Evolutionary conservation across 1,140 invertebrate species (phyloP).

Genomic region (Battus philenor): DNA sequence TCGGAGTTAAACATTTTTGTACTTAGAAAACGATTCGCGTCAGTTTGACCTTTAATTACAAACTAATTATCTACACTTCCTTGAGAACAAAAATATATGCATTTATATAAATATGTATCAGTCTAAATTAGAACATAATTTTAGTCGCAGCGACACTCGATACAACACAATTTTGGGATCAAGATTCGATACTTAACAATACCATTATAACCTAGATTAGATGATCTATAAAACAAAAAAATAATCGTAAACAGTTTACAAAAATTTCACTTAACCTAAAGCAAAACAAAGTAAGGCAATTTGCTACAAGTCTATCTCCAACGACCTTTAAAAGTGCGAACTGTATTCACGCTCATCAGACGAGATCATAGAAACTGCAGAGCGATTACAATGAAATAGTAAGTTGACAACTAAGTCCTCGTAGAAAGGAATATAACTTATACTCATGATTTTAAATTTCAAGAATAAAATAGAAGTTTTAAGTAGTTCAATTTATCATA

Average conservation of each 20-base stretch:
- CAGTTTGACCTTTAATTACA: background rate
- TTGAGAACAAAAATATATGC: slow-evolving; percentile 44
- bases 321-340: slow-evolving; percentile 35
- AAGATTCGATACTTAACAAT: slow-evolving; percentile 30
- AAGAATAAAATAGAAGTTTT: too few relatives aligned
- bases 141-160: slow-evolving; percentile 28
- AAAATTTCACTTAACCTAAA: slow-evolving; percentile 62
- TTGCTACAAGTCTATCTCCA: slow-evolving; percentile 47
- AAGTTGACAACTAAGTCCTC: too few relatives aligned
- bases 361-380: slow-evolving; percentile 41
- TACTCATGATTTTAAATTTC: too few relatives aligned
- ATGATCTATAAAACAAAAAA: slow-evolving; percentile 6
- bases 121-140: slow-evolving; percentile 33
- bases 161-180: slow-evolving; percentile 28
- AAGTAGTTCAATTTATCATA: too few relatives aligned
- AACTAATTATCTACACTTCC: slow-evolving; percentile 36
- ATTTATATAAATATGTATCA: slow-evolving; percentile 24
- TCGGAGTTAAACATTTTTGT: background rate
- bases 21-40: background rate
- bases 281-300: slow-evolving; percentile 71
- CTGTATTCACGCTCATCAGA: slow-evolving; percentile 30
- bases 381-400: too few relatives aligned
- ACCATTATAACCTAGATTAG: slow-evolving; percentile 3
- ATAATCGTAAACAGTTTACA: slow-evolving; percentile 40
- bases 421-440: too few relatives aligned